Percentiles rank a stretch among this genome's conserved stretches.
phyloP scores from a whole-genome alignment of 2,797 vertebrate genomes.

The Sarcoramphus papa region DNA sequence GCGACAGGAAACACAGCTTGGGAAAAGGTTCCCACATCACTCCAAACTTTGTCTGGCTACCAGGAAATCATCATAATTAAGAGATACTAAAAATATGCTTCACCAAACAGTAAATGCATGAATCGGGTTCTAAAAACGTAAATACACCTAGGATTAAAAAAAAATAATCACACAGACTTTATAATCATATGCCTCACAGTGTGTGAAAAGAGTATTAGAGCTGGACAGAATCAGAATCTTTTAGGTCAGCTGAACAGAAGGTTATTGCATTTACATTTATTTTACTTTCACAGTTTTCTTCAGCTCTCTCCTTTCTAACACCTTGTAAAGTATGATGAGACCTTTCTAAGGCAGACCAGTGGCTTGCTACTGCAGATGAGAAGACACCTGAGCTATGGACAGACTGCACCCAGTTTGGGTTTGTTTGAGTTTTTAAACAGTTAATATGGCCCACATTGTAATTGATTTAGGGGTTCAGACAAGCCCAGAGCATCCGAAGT shows the following conservation, averaged over 20 bases:
- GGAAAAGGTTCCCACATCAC: background rate
- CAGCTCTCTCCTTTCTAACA: background rate
- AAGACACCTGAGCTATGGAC: background rate
- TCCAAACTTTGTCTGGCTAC: background rate
- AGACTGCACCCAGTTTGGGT: background rate
- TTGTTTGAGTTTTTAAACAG: background rate
- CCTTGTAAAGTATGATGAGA: background rate
- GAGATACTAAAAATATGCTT: background rate
- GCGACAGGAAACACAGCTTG: slow-evolving; percentile 50
- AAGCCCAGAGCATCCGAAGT: background rate
- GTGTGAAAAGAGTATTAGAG: background rate
- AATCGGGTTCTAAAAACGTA: background rate
- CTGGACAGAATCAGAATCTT: background rate
- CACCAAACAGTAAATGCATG: background rate
- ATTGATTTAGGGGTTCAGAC: background rate
- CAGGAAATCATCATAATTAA: slow-evolving; percentile 33
- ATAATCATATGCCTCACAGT: background rate
- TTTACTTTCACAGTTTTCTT: background rate
- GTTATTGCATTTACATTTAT: background rate
- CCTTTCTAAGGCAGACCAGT: background rate
- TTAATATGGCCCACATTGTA: background rate
- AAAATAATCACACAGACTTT: background rate
- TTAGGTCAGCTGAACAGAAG: background rate
- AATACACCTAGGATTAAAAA: background rate
- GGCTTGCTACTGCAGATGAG: background rate